Evolutionary conservation across 2,113 vertebrate species (phyloP).

Genomic region (Penelope pileata): DNA sequence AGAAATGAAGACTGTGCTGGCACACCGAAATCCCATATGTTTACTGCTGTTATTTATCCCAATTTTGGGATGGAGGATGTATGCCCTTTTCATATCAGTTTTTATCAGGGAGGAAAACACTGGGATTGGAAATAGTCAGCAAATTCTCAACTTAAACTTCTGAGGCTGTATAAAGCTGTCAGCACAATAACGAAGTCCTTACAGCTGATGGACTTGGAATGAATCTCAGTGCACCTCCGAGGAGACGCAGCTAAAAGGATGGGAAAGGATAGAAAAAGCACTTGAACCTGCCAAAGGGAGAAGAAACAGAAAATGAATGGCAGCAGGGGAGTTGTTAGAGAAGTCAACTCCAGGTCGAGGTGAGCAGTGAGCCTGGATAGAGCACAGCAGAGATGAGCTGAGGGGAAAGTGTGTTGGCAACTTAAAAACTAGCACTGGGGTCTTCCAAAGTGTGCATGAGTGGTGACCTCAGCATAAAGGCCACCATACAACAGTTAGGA

Average conservation of each 20-base stretch:
- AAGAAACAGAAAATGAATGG: not conserved
- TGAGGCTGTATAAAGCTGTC: not conserved
- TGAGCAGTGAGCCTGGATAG: not conserved
- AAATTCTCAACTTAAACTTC: not conserved
- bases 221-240: not conserved
- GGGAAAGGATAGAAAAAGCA: not conserved
- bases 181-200: not conserved
- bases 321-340: not conserved
- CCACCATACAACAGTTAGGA: not conserved
- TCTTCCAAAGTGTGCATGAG: not conserved
- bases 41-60: not conserved
- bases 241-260: not conserved
- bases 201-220: not conserved
- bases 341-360: not conserved
- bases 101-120: not conserved
- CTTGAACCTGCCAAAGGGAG: not conserved
- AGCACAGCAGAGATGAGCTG: fast-evolving
- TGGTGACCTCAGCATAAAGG: not conserved
- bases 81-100: not conserved
- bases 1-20: not conserved
- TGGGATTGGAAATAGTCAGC: not conserved
- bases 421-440: not conserved
- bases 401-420: not conserved
- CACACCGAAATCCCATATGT: not conserved
- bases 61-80: not conserved